Base-by-base conservation (phyloP, 2,888 invertebrate species). In the Eustalomyia histrio region DNA sequence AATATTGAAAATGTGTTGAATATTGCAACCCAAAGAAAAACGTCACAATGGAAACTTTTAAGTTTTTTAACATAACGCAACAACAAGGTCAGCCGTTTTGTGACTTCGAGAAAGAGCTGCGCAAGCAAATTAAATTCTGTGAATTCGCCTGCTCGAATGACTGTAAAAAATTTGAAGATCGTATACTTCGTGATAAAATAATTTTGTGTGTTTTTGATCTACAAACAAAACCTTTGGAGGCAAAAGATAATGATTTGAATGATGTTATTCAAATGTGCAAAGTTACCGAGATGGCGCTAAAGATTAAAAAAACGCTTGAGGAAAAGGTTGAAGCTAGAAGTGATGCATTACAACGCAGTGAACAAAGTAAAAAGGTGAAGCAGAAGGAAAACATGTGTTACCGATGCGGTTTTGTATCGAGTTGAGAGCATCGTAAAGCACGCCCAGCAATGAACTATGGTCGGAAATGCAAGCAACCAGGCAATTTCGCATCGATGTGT, bases 61-160 rank as follows among this genome's bases (percentile, higher is more conserved):
- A 71, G 16, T 61, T 71, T 53, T 60, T 58, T 8, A 71, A 39
- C n/a, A 71, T 71, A 33, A 10, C 14, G 16, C 71, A 71, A 10
- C 60, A 71, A 35, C 18, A 53, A 7, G 61, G 61, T 58, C 61
- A 71, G 71, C 50, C 71, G 33, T 71, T 71, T 71, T 60, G 35
- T 52, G 61, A 71, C n/a, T 71, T 71, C n/a, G 21, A 60, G 21
- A 71, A 52, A 14, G 61, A 29, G n/a, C 52, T 71, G 52, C 52
- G 39, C 50, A 71, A 35, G n/a, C 71, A 71, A n/a, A 61, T 52
- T 35, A 58, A 71, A 61, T 60, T 52, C 7, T 71, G 71, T 12
- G 61, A 71, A 39, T 61, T 35, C 8, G 4, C 33, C 8, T 35
- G 52, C 52, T 1, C 16, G 5, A 16, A 6, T 24, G 24, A 47